Evolutionary conservation across 2,888 invertebrate species (phyloP), one percentile per base, ranked within the genome.

Genomic region (Cylindroiulus punctatus): DNA sequence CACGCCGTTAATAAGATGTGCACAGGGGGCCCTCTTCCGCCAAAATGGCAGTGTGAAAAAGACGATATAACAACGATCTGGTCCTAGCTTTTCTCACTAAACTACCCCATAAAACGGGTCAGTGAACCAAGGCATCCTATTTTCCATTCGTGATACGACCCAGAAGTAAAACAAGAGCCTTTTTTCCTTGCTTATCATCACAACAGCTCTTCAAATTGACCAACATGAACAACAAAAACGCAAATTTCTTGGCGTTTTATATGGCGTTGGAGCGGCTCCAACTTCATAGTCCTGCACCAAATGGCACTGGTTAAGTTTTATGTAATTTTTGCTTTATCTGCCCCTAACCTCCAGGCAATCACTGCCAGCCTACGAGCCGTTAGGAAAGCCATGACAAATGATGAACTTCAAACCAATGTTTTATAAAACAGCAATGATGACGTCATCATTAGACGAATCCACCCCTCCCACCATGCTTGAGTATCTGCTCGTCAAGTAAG

Each of bases 1-100:
- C 65, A 65, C 65, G 65, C 65, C 65, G 65, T 65, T 65, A 65
- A 65, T 65, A 65, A 65, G 65, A 65, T 65, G 65, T 65, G 65
- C 65, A n/a, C n/a, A n/a, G 8, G 65, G 65, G 26, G 12, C 65
- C 22, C 65, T 26, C 26, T 12, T 65, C 65, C 26, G 22, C 65
- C 65, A 65, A 65, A 65, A 65, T 65, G 65, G 26, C 65, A 26
- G 65, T 65, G 65, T 65, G 65, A 65, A 65, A 65, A 65, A 65
- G 65, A 65, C 65, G 65, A 65, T 65, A 65, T 65, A 65, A 65
- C 65, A 65, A 65, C 65, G 65, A 65, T 65, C 65, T 65, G 65
- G 65, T 65, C 65, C 26, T 65, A 26, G 65, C 65, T 65, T 26
- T 65, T 65, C 26, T 12, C 12, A 65, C 65, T 65, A 65, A 65